Percentiles rank a stretch among this genome's conserved stretches.
phyloP scores from a whole-genome alignment of 1,140 invertebrate genomes.

The Homarus americanus region DNA sequence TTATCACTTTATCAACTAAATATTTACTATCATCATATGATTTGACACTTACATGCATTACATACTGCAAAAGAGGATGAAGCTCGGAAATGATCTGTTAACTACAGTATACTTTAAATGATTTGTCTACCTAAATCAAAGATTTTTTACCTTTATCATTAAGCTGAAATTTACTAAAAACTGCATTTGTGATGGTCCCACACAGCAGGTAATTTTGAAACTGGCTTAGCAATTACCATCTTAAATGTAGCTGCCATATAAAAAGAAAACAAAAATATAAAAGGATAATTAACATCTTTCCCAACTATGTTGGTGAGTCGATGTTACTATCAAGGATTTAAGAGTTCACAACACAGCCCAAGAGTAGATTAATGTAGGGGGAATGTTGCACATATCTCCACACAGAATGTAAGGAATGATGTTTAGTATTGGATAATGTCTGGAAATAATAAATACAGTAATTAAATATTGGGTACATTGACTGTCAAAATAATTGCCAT shows the following conservation, averaged over 20 bases:
- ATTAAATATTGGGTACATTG: too few relatives aligned
- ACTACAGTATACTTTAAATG: background rate
- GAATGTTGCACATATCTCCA: background rate
- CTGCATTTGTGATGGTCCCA: slow-evolving; percentile 10
- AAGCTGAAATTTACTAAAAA: background rate
- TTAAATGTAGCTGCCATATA: background rate
- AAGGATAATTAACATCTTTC: background rate
- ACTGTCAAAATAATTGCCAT: too few relatives aligned
- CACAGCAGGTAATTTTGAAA: background rate
- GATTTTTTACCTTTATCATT: background rate
- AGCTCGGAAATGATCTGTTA: background rate
- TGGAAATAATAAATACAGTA: too few relatives aligned
- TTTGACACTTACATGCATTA: background rate
- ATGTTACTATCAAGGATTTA: background rate
- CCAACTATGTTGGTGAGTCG: background rate
- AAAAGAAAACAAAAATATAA: background rate
- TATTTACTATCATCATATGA: background rate
- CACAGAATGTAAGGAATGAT: slow-evolving; percentile 24
- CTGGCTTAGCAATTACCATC: background rate
- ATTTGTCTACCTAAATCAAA: background rate
- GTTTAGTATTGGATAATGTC: too few relatives aligned
- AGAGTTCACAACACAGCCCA: background rate
- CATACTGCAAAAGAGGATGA: background rate
- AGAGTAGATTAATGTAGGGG: background rate
- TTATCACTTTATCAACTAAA: background rate